phyloP scores from a whole-genome alignment of 2,888 invertebrate species.

The Beris morrisii region DNA sequence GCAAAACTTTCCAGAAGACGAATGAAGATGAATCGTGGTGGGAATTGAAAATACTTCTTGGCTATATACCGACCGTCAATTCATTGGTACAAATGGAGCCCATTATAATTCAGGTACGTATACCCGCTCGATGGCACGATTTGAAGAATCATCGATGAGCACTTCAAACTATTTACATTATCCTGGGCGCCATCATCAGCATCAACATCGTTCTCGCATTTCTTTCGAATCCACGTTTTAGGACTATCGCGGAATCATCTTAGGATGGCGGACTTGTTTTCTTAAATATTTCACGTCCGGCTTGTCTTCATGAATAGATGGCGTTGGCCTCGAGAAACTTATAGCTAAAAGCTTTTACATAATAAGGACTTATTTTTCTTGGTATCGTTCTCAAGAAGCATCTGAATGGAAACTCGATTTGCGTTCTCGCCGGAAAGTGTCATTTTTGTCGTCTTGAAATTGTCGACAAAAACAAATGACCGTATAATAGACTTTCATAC shows the following conservation, averaged over 20 bases:
- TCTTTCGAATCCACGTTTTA: conserved; percentile 2
- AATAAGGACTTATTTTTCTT: too few relatives aligned
- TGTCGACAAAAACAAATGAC: too few relatives aligned
- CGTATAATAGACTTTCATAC: too few relatives aligned
- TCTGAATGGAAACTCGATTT: too few relatives aligned
- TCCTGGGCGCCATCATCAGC: conserved; percentile 4
- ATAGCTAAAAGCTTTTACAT: conserved; percentile 20
- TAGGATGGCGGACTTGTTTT: neutral
- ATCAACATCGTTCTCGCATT: neutral
- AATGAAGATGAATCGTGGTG: conserved; percentile 27
- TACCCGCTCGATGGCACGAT: neutral
- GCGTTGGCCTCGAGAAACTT: neutral
- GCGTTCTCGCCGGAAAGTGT: too few relatives aligned
- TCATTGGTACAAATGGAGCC: conserved; percentile 5
- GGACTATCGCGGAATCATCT: conserved; percentile 7
- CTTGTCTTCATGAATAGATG: neutral
- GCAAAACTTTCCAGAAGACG: conserved; percentile 1
- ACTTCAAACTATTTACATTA: conserved; percentile 5
- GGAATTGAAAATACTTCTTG: conserved; percentile 19
- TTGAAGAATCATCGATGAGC: neutral
- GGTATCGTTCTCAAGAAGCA: too few relatives aligned
- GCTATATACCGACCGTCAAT: too few relatives aligned
- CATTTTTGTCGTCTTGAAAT: too few relatives aligned
- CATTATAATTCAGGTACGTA: conserved; percentile 2
- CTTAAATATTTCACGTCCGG: neutral